Evolutionary conservation across 2,113 vertebrate species (phyloP), one percentile per base, ranked within the genome.

Genomic region (Perognathus longimembris): DNA sequence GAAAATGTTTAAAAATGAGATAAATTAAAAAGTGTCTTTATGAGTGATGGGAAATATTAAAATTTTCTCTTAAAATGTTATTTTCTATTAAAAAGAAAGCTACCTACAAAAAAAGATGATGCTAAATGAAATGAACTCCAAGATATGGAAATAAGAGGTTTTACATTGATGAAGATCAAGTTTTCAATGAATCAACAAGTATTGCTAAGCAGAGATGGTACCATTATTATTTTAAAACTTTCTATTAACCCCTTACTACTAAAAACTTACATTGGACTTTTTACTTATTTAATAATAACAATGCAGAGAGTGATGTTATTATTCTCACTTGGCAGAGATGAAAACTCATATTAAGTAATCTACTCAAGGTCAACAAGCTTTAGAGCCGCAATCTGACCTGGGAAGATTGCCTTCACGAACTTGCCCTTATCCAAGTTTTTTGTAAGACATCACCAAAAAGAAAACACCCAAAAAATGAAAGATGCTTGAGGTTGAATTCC

Each of bases 301-400:
- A 3, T 3, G 34, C 20, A 20, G 28, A 26, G 61, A 87, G 9
- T 67, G 17, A 32, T 64, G 64, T 83, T 77, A 57, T 50, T 54
- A 80, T 67, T 66, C 22, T 11, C 75, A 45, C 63, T 87, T 74
- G 32, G 24, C n/a, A 77, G 63, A 92, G 63, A 69, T 24, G 38
- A 88, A 90, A 87, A 81, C 54, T 71, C 2, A 90, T 45, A 22
- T 81, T 74, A 87, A 78, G 38, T 75, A 89, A 45, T 5, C 59
- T 34, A 61, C 24, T 28, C 15, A 69, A 45, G 14, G 4, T 57
- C 15, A 34, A 78, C 54, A 79, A 61, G 71, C 71, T 82, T 59
- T 34, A 85, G 18, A 80, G 32, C 6, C 54, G n/a, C 3, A 66
- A 2, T 22, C 38, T 78, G 40, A 42, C 30, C 6, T 34, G 9